Evolutionary conservation across 2,888 invertebrate species (phyloP), one percentile per base, ranked within the genome.

Genomic region (Agelastica alni): DNA sequence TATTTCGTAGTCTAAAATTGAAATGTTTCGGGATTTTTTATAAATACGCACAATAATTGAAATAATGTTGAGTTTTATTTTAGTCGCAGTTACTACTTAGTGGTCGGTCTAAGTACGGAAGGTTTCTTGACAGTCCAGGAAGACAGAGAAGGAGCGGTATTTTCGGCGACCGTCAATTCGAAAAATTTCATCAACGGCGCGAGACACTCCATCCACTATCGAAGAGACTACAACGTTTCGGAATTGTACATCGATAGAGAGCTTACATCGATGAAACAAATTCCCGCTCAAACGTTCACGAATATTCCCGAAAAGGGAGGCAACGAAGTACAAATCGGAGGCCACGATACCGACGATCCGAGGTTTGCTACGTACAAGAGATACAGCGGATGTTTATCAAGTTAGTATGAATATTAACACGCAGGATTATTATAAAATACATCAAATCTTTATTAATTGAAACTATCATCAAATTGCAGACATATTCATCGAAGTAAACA

Each of bases 331-430:
- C 91, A 92, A 74, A 85, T 94, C 46, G 93, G 93, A 7, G 93
- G 93, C 16, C 83, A 93, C 10, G 92, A 91, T 67, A 91, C 91
- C 3, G 88, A 87, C 3, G 92, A 93, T 72, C 87, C 89, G 2
- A 81, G 92, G 60, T 86, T 93, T 65, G 86, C 85, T 56, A 87
- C 88, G 54, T 93, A 89, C 71, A 91, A 89, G 70, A 89, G 91
- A 63, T 94, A 93, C 75, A 91, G 89, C 68, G 93, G 94, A 51
- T 94, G 94, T 75, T 80, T 94, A 58, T 93, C 93, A 59, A 94
- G 93, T 93, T 78, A 84, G 87, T 61, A 51, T 61, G 31, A 7
- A n/a, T n/a, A n/a, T n/a, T n/a, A n/a, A n/a, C n/a, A n/a, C n/a
- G n/a, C n/a, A n/a, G n/a, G n/a, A n/a, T n/a, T n/a, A n/a, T n/a